Conservation (phyloP, 2,797 vertebrate genomes). For the Spea hammondii region DNA sequence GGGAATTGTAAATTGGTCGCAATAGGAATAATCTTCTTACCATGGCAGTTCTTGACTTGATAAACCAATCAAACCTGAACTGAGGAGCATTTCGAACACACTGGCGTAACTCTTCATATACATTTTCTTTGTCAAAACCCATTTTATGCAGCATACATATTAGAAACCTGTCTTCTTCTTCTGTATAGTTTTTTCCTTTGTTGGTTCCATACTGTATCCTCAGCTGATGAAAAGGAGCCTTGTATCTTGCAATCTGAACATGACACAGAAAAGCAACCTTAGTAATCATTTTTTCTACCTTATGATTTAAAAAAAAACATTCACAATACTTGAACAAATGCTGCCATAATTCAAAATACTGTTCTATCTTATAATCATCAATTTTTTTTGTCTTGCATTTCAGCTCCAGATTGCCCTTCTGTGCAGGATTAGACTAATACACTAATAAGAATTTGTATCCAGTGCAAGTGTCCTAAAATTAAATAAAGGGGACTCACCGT, state of each 20-base stretch:
- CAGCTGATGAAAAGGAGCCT: conserved; percentile 83
- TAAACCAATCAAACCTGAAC: conserved; percentile 87
- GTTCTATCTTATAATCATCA: background rate
- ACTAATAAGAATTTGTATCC: too few species aligned
- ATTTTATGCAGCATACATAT: conserved; percentile 88
- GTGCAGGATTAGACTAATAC: too few species aligned
- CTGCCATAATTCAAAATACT: background rate
- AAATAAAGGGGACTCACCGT: too few species aligned
- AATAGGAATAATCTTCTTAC: conserved; percentile 61
- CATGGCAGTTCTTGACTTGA: conserved; percentile 86
- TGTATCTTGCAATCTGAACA: conserved; percentile 80
- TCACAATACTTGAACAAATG: background rate
- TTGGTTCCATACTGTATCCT: conserved; percentile 85
- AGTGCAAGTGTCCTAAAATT: too few species aligned
- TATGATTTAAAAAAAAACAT: background rate
- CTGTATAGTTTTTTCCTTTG: conserved; percentile 86
- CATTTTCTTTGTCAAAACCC: conserved; percentile 85
- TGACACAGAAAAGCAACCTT: conserved; percentile 22
- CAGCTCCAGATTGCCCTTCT: too few species aligned
- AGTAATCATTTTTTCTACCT: background rate
- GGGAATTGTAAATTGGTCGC: background rate
- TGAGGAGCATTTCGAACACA: conserved; percentile 84
- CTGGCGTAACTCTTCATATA: conserved; percentile 84
- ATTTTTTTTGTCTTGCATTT: too few species aligned
- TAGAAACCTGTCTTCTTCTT: conserved; percentile 83